These are phyloP conservation scores for Ceriagrion tenellum DNA, from an alignment of 2,888 invertebrate species.

Conservation along the genomic window DNA sequence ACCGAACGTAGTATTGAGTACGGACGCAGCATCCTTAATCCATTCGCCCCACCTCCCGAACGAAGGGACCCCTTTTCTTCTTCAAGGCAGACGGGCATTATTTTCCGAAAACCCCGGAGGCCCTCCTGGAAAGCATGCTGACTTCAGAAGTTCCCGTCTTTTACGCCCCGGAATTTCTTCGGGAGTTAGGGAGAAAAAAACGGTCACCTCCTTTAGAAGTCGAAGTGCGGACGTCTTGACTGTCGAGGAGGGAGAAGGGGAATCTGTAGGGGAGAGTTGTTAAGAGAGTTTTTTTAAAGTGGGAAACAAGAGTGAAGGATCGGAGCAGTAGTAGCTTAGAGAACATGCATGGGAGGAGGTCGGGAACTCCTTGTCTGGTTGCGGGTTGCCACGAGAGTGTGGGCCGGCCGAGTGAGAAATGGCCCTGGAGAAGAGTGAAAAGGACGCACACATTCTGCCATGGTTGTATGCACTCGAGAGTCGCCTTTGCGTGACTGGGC, in stretches of 20 bases:
- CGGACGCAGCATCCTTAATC: background rate
- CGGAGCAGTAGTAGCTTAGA: background rate
- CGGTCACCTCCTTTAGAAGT: background rate
- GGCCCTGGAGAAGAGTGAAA: background rate
- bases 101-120: background rate
- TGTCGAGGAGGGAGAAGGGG: background rate
- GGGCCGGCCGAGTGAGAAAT: background rate
- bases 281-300: background rate
- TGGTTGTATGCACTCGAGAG: background rate
- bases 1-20: background rate
- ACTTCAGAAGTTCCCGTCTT: conserved; percentile 4
- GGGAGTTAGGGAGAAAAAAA: background rate
- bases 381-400: background rate
- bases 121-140: background rate
- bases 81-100: background rate
- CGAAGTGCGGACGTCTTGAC: background rate
- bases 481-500: conserved; percentile 57
- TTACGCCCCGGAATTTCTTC: background rate
- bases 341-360: background rate
- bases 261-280: background rate
- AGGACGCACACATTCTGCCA: too few species aligned
- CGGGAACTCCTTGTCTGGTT: background rate
- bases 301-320: background rate
- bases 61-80: background rate
- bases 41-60: background rate